These are phyloP conservation scores for Embidobia sp. DNA, from an alignment of 2,888 invertebrate genomes.

Conservation along the genomic window DNA sequence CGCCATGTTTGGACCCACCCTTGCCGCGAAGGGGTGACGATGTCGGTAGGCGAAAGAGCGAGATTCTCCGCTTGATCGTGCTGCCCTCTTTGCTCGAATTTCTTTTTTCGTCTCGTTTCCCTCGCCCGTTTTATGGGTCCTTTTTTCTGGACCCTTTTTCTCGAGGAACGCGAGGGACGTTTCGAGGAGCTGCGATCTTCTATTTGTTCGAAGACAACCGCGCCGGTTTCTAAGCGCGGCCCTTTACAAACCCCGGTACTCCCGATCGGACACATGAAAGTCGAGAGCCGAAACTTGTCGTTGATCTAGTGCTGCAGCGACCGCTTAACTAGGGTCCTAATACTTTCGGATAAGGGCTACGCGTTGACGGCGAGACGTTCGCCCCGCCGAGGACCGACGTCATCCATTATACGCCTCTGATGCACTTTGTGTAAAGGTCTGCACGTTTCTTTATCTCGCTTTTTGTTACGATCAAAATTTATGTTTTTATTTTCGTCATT, in stretches of 20 bases:
- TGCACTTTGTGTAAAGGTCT: conserved; percentile 55
- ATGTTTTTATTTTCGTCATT: conserved; percentile 29
- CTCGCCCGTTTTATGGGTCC: conserved; percentile 1
- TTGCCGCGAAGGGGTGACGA: conserved; percentile 48
- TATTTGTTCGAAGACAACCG: conserved; percentile 73
- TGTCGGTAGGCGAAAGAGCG: conserved; percentile 53
- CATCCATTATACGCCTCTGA: conserved; percentile 74
- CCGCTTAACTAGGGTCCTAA: conserved; percentile 78
- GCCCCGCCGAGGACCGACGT: conserved; percentile 69
- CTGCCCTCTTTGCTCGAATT: conserved; percentile 44
- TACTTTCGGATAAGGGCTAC: conserved; percentile 74
- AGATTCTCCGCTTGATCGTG: conserved; percentile 26
- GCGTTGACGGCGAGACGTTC: conserved; percentile 68
- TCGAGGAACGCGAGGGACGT: conserved; percentile 56
- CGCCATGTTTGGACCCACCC: conserved; percentile 34
- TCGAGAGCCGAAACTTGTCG: conserved; percentile 78
- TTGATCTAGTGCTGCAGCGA: conserved; percentile 79
- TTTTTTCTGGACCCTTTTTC: conserved; percentile 53
- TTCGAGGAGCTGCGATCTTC: conserved; percentile 69
- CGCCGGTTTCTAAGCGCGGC: conserved; percentile 70
- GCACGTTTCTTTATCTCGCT: conserved; percentile 40
- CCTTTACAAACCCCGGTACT: conserved; percentile 72
- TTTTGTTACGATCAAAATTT: conserved; percentile 43
- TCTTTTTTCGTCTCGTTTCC: conserved; percentile 30
- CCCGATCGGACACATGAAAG: conserved; percentile 77